These are phyloP conservation scores for Drosophila chauvacae DNA, from an alignment of 1,140 invertebrate species.

Conservation along the genomic window DNA sequence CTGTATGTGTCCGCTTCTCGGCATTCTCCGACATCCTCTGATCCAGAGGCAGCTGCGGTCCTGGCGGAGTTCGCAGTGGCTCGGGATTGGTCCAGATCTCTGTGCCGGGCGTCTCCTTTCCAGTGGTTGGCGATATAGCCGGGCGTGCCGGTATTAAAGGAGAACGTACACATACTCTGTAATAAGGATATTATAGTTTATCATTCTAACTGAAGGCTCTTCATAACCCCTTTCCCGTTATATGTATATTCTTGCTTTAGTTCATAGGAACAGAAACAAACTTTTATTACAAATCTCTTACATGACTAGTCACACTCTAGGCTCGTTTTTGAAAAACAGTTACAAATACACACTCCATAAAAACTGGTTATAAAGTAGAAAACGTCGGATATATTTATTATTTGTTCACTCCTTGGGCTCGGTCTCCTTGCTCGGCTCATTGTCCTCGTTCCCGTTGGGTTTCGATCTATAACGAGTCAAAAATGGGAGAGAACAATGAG, in stretches of 20 bases:
- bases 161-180: slow-evolving; percentile 90
- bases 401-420: slow-evolving; percentile 14
- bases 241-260: not conserved
- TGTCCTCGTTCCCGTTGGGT: slow-evolving; percentile 70
- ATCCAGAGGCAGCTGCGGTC: slow-evolving; percentile 45
- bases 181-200: not conserved
- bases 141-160: slow-evolving; percentile 91
- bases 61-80: slow-evolving; percentile 21
- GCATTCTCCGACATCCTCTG: slow-evolving; percentile 76
- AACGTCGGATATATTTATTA: slow-evolving; percentile 17
- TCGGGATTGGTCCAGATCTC: slow-evolving; percentile 91
- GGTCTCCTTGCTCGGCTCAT: slow-evolving; percentile 57
- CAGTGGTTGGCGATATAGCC: slow-evolving; percentile 87
- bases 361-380: slow-evolving; percentile 21
- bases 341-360: slow-evolving; percentile 24
- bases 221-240: not conserved
- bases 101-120: slow-evolving; percentile 84
- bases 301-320: slow-evolving; percentile 69
- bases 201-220: not conserved
- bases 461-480: slow-evolving; percentile 79
- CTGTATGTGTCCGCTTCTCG: slow-evolving; percentile 70
- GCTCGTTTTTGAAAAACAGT: slow-evolving; percentile 56
- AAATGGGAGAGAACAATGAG: slow-evolving; percentile 81
- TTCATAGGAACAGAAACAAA: slow-evolving; percentile 66
- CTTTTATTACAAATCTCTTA: slow-evolving; percentile 58